Conservation (phyloP, 1,140 invertebrate species). For the Drosophila orena region DNA sequence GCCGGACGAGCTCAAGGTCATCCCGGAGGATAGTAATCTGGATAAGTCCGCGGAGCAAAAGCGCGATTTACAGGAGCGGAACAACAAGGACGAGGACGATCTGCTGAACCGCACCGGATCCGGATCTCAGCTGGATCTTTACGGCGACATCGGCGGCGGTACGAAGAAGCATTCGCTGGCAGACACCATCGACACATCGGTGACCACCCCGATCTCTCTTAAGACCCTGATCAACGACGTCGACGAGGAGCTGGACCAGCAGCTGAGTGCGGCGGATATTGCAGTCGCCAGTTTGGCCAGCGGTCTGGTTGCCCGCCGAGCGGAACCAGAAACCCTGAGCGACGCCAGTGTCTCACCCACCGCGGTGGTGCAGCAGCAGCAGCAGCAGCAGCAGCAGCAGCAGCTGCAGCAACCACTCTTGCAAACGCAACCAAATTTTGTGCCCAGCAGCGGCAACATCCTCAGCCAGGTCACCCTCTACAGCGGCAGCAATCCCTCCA, state of each 20-base stretch:
- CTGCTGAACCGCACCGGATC: constrained; percentile 13
- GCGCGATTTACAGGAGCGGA: constrained; percentile 14
- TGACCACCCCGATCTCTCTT: constrained; percentile 76
- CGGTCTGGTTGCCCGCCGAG: constrained; percentile 72
- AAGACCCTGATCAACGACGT: constrained; percentile 82
- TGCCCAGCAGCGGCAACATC: constrained; percentile 22
- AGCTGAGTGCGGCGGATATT: constrained; percentile 73
- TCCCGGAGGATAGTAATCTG: constrained; percentile 11
- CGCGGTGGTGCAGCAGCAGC: constrained; percentile 44
- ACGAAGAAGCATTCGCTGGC: constrained; percentile 78
- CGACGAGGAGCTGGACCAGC: constrained; percentile 68
- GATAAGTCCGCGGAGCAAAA: constrained; percentile 10
- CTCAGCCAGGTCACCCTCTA: constrained; percentile 34
- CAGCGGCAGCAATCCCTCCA: constrained; percentile 29
- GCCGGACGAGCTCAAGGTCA: constrained; percentile 67
- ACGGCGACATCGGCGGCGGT: constrained; percentile 2
- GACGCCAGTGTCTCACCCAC: constrained; percentile 82
- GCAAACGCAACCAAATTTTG: constrained; percentile 7
- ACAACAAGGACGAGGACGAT: constrained; percentile 11
- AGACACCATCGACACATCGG: constrained; percentile 76
- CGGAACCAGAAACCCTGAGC: constrained; percentile 77
- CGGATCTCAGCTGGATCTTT: constrained; percentile 13
- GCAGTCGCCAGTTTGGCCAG: constrained; percentile 76
- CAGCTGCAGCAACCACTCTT: constrained; percentile 10
- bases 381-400: constrained; percentile 38